These are phyloP conservation scores for Chloromyia formosa DNA, from an alignment of 2,888 invertebrate genomes.

Conservation along the genomic window DNA sequence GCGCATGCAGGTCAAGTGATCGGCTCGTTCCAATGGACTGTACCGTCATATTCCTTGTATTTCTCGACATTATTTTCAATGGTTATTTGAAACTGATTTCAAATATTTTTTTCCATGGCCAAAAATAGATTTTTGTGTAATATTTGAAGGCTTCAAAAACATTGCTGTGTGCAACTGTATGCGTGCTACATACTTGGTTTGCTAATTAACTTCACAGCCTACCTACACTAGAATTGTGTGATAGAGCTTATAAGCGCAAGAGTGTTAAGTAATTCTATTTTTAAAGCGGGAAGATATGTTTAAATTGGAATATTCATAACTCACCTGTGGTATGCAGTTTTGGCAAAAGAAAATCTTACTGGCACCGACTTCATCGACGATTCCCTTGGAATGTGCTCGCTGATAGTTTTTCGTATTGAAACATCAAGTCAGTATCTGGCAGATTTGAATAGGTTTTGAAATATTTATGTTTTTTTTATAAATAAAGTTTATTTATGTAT, in stretches of 20 bases:
- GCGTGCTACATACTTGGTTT: constrained; percentile 1
- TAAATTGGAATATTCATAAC: constrained; percentile 45
- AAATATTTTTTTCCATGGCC: constrained; percentile 29
- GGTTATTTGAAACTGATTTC: constrained; percentile 41
- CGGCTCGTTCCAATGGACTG: neutral
- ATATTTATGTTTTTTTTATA: neutral
- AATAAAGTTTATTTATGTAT: neutral
- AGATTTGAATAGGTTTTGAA: neutral
- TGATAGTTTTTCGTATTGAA: neutral
- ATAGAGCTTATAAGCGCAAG: constrained; percentile 11
- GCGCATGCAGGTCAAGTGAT: neutral
- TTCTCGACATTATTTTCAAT: constrained; percentile 22
- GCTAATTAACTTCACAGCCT: constrained; percentile 24
- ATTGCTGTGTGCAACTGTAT: neutral
- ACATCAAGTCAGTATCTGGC: neutral
- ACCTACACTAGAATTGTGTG: constrained; percentile 19
- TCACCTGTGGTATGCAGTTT: constrained; percentile 48
- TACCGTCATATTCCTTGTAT: too few relatives aligned
- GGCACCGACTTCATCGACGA: neutral
- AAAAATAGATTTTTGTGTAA: constrained; percentile 36
- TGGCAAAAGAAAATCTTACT: constrained; percentile 7
- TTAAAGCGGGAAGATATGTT: constrained; percentile 25
- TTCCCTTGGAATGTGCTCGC: neutral
- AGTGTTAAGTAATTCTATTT: constrained; percentile 43
- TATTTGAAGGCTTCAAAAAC: constrained; percentile 36